Base-by-base conservation (phyloP, 2,113 vertebrate genomes). In the Dunckerocampus dactyliophorus region DNA sequence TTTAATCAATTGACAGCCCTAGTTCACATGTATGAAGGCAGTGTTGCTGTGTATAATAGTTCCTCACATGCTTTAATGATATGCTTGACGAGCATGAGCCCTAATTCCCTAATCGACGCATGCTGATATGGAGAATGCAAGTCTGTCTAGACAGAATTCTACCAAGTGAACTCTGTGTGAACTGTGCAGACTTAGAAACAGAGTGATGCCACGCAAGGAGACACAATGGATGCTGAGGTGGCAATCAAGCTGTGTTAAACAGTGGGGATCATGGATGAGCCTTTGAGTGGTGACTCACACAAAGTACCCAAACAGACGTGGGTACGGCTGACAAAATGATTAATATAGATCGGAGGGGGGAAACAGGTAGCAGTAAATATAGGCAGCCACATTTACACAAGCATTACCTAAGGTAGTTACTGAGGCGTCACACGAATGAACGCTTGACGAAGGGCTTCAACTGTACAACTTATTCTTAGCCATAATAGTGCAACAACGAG, bases 161-260 rank as follows among this genome's bases (percentile, higher is more conserved):
- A 48, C 67, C 57, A 59, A 55, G 42, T 81, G 72, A 86, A 85
- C 76, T 77, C 64, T 64, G n/a, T 16, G 22, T 68, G 74, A 83
- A 77, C 79, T 71, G 54, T 78, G 74, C 68, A 67, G 48, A 77
- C 71, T 68, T 71, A 17, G 24, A 65, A 64, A 69, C 72, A 72
- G 67, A 67, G 46, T 71, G 74, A 80, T 70, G 47, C 24, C 3
- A 69, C 64, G 65, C 69, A 77, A 53, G 57, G 37, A 73, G 62
- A 76, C 65, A 76, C 43, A 65, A 62, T 80, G 71, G 74, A 76
- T 6, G 65, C 67, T 77, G 77, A 79, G 62, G 67, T 80, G 67
- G 66, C 70, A 75, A 42, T 48, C 67, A 54, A 51, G 64, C 46
- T 1, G 65, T 47, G 59, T 59, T 58, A 65, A 71, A 82, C 69